Percentiles rank a stretch among this genome's conserved stretches.
Conservation (phyloP, 2,113 vertebrate species). For the Anolis carolinensis region DNA sequence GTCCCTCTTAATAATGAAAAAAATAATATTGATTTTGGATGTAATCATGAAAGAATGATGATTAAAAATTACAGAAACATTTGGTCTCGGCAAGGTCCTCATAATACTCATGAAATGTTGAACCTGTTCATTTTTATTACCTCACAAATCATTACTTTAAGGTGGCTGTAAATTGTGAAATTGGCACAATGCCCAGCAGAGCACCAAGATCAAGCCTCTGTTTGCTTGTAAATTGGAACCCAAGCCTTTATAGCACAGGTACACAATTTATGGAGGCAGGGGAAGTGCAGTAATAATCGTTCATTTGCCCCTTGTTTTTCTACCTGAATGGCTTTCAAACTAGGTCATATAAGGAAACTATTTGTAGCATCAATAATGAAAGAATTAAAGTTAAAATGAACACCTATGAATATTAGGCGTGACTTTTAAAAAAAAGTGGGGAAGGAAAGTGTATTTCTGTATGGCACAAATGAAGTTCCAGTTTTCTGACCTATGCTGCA, state of each 20-base stretch:
- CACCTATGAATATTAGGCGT: constrained; percentile 26
- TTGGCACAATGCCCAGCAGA: constrained; percentile 65
- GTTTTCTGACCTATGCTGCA: not conserved
- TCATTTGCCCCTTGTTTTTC: constrained; percentile 62
- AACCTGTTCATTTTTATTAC: constrained; percentile 70
- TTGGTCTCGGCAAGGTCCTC: constrained; percentile 67
- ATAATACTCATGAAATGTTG: constrained; percentile 70
- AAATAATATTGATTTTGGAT: constrained; percentile 79
- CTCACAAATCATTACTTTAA: constrained; percentile 72
- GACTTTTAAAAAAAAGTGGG: not conserved
- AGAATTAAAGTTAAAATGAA: constrained; percentile 16
- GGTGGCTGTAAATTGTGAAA: constrained; percentile 68
- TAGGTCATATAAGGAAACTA: constrained; percentile 45
- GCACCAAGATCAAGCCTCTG: constrained; percentile 63
- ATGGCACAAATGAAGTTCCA: not conserved
- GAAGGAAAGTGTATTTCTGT: not conserved
- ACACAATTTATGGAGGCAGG: constrained; percentile 64
- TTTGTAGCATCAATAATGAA: constrained; percentile 43
- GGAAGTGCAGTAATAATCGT: constrained; percentile 60
- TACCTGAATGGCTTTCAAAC: constrained; percentile 41
- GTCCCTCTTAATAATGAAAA: constrained; percentile 72
- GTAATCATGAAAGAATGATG: constrained; percentile 63
- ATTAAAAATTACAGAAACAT: constrained; percentile 72
- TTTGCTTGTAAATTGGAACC: constrained; percentile 74
- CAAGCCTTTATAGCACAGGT: constrained; percentile 61